These are phyloP conservation scores for Tetragonisca angustula DNA, from an alignment of 2,888 invertebrate species.

Conservation along the genomic window DNA sequence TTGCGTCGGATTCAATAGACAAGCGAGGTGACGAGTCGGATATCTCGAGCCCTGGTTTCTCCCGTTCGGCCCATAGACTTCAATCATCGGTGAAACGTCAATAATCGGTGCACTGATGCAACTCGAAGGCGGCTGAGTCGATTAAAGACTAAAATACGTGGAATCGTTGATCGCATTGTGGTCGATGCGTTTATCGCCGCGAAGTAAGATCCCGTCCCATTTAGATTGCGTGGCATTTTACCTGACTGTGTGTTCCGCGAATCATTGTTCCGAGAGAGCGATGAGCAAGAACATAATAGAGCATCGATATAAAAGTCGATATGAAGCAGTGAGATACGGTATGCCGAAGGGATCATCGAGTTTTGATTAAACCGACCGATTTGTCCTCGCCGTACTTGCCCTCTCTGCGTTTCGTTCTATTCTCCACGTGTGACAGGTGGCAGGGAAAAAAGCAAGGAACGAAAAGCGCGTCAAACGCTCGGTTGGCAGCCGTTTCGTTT, in stretches of 20 bases:
- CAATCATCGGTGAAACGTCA: conserved; percentile 37
- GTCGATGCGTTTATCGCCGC: background rate
- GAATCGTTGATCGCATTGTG: too few species aligned
- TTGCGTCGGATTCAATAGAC: background rate
- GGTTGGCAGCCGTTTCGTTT: conserved; percentile 65
- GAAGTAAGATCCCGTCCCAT: background rate
- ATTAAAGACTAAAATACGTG: background rate
- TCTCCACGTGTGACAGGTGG: background rate
- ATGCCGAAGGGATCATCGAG: background rate
- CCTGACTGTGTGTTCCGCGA: conserved; percentile 23
- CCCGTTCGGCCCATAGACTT: background rate
- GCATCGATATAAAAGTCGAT: background rate
- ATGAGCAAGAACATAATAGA: background rate
- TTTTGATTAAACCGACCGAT: background rate
- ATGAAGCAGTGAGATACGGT: background rate
- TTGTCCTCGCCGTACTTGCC: background rate
- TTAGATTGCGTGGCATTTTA: conserved; percentile 6
- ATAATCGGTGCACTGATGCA: conserved; percentile 22
- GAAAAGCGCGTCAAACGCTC: conserved; percentile 20
- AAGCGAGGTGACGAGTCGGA: conserved; percentile 20
- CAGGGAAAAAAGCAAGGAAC: background rate
- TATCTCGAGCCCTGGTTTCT: background rate
- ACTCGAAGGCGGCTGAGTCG: background rate
- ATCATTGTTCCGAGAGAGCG: conserved; percentile 20
- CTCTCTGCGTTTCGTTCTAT: background rate